A percentile compares a stretch with the other conserved stretches of the same genome.
phyloP scores from a whole-genome alignment of 2,888 invertebrate species.

The Oxyscelio sp. region DNA sequence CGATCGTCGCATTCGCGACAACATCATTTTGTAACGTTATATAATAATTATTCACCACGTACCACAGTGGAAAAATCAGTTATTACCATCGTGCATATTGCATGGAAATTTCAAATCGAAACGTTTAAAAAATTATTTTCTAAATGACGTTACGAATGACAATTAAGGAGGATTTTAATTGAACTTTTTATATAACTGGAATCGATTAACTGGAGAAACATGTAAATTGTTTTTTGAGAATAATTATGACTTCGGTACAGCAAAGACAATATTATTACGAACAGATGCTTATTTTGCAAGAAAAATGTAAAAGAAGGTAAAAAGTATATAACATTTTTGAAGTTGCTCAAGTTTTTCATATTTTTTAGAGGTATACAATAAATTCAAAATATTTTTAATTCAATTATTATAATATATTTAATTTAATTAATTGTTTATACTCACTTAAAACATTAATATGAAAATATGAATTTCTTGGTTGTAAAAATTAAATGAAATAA shows the following conservation, averaged over 20 bases:
- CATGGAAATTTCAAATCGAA: neutral
- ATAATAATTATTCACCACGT: neutral
- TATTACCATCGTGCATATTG: neutral
- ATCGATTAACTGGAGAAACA: conserved; percentile 3
- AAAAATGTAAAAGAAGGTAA: conserved; percentile 85
- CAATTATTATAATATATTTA: no score
- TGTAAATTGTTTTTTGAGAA: neutral
- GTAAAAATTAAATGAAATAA: no score
- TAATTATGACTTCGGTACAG: conserved; percentile 78
- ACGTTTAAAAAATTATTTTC: neutral
- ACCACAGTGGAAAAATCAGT: neutral
- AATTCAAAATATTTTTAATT: no score
- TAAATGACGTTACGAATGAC: no score
- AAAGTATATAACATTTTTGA: no score
- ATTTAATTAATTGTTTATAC: no score
- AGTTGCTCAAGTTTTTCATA: no score
- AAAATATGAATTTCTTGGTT: no score
- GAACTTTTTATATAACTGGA: no score
- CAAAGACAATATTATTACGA: conserved; percentile 82
- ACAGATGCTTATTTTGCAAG: conserved; percentile 86
- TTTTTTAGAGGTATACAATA: no score
- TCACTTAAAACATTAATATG: no score
- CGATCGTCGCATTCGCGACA: conserved; percentile 31
- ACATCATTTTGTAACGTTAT: conserved; percentile 19
- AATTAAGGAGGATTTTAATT: no score